Percentiles rank a stretch among this genome's conserved stretches.
Evolutionary conservation across 2,888 invertebrate genomes (phyloP).

Genomic region (Zonitis immaculata): DNA sequence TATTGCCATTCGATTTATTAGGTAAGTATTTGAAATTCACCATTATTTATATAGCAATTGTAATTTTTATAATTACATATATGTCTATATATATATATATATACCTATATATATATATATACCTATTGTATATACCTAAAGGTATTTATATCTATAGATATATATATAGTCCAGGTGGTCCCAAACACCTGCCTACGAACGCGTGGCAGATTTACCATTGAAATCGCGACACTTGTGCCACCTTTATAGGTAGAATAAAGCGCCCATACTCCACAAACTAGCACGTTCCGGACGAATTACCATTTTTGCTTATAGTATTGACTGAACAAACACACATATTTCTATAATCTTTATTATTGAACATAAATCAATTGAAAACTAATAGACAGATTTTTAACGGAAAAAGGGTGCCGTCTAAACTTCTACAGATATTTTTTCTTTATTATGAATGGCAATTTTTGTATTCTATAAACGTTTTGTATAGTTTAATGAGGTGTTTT

Average conservation of each 20-base stretch:
- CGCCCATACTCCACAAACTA: slow-evolving; percentile 12
- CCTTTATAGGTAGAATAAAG: slow-evolving; percentile 6
- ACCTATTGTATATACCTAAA: neutral
- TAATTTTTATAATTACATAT: too few relatives aligned
- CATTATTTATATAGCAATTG: too few relatives aligned
- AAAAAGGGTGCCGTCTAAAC: too few relatives aligned
- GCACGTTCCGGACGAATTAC: slow-evolving; percentile 11
- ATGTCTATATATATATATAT: too few relatives aligned
- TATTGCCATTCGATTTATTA: too few relatives aligned
- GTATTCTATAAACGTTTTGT: neutral
- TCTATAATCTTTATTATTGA: too few relatives aligned
- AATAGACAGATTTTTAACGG: too few relatives aligned
- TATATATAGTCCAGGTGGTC: slow-evolving; percentile 18
- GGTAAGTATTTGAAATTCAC: too few relatives aligned
- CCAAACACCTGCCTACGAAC: slow-evolving; percentile 20
- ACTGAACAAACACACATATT: neutral
- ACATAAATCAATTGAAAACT: too few relatives aligned
- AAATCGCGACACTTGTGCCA: slow-evolving; percentile 24
- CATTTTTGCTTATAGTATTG: neutral
- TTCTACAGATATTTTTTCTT: too few relatives aligned
- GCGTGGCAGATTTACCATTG: slow-evolving; percentile 24
- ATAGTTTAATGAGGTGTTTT: neutral
- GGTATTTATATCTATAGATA: neutral
- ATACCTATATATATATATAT: too few relatives aligned
- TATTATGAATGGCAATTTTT: neutral